These are phyloP conservation scores for Cephus pygmeus DNA, from an alignment of 2,888 invertebrate species.

Conservation along the genomic window DNA sequence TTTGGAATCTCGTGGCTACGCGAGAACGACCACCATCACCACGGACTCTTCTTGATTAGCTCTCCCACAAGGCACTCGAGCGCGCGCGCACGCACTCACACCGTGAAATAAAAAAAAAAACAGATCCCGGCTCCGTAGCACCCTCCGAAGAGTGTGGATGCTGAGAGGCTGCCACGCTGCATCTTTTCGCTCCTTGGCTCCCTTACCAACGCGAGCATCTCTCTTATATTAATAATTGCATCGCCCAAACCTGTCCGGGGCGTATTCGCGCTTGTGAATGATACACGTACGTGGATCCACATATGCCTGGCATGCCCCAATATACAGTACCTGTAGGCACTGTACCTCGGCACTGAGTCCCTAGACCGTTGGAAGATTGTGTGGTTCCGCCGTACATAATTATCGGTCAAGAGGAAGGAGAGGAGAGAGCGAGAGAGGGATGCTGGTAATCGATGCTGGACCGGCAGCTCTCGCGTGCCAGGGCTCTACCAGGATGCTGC, in stretches of 20 bases:
- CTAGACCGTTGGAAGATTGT: not conserved
- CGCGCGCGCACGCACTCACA: conserved; percentile 24
- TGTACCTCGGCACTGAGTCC: not conserved
- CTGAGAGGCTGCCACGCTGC: conserved; percentile 4
- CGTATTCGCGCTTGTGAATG: conserved; percentile 40
- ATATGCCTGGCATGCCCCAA: not conserved
- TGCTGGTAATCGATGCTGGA: conserved; percentile 14
- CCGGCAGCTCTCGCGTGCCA: not conserved
- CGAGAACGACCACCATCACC: conserved; percentile 6
- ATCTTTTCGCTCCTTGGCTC: conserved; percentile 21
- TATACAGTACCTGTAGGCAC: not conserved
- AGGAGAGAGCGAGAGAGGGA: conserved; percentile 1
- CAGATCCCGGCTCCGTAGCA: conserved; percentile 10
- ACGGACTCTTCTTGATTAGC: conserved; percentile 25
- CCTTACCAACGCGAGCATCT: conserved; percentile 19
- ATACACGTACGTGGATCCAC: conserved; percentile 18
- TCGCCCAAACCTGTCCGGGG: conserved; percentile 57
- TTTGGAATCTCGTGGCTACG: not conserved
- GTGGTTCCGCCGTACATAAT: not conserved
- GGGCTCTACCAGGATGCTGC: not conserved
- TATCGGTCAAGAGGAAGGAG: conserved; percentile 12
- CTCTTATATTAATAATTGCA: conserved; percentile 57
- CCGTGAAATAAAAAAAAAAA: conserved; percentile 16
- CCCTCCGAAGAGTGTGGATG: not conserved
- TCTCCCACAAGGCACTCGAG: conserved; percentile 27